These are phyloP conservation scores for Calameuta filiformis DNA, from an alignment of 2,888 invertebrate species.

Conservation along the genomic window DNA sequence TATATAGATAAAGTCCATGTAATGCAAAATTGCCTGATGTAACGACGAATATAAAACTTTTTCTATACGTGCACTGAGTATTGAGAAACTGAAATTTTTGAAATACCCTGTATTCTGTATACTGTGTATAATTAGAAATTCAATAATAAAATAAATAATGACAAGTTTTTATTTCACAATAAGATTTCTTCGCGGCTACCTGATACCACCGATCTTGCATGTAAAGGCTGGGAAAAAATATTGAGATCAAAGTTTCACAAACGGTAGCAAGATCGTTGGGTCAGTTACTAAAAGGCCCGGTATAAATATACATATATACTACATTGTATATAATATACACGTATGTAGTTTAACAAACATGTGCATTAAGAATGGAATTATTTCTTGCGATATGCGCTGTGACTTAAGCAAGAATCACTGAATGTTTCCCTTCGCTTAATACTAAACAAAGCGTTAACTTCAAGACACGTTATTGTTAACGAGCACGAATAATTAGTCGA, in stretches of 20 bases:
- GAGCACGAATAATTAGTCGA: neutral
- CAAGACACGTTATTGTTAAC: neutral
- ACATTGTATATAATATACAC: too few relatives aligned
- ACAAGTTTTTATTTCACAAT: neutral
- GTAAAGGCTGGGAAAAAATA: neutral
- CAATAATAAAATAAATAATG: neutral
- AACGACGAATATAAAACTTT: neutral
- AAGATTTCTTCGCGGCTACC: neutral
- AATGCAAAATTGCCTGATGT: neutral
- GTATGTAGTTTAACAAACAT: neutral
- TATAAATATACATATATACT: neutral
- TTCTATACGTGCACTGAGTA: neutral
- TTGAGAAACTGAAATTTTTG: neutral
- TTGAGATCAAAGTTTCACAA: neutral
- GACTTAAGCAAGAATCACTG: neutral
- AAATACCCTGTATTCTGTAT: neutral
- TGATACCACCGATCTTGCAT: neutral
- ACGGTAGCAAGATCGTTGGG: neutral
- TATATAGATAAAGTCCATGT: neutral
- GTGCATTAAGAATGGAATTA: neutral
- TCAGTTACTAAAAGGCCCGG: neutral
- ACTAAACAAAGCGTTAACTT: neutral
- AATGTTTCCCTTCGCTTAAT: neutral
- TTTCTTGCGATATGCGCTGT: neutral
- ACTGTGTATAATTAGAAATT: neutral